phyloP scores from a whole-genome alignment of 2,888 invertebrate genomes.

The Drosophila recens region DNA sequence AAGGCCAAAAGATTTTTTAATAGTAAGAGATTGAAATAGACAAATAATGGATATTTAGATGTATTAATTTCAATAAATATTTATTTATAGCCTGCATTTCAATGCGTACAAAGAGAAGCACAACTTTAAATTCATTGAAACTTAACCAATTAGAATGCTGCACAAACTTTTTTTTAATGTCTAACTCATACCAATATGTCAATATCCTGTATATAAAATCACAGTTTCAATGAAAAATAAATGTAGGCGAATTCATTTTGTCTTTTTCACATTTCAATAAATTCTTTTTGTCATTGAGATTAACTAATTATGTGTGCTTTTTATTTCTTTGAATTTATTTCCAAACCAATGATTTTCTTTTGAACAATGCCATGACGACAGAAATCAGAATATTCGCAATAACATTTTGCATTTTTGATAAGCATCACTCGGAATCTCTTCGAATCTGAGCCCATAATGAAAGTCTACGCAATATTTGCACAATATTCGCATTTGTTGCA shows the following conservation, averaged over 20 bases:
- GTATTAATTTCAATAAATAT: background rate
- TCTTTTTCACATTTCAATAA: background rate
- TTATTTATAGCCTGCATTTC: background rate
- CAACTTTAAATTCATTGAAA: background rate
- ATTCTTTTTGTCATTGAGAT: background rate
- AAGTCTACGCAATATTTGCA: constrained; percentile 58
- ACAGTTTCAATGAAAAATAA: background rate
- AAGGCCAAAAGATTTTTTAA: background rate
- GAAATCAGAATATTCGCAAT: background rate
- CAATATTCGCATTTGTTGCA: constrained; percentile 65
- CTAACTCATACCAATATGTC: background rate
- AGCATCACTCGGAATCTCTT: constrained; percentile 11
- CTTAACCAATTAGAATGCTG: background rate
- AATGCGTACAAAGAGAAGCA: background rate
- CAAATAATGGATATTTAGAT: too few relatives aligned
- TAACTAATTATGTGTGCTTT: background rate
- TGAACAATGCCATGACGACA: constrained; percentile 6
- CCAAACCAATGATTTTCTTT: background rate
- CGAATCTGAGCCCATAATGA: background rate
- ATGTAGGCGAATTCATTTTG: background rate
- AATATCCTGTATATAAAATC: background rate
- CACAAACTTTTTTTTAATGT: background rate
- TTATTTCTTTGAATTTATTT: constrained; percentile 4
- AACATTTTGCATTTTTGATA: constrained; percentile 40
- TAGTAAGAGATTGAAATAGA: too few relatives aligned